Evolutionary conservation across 2,797 vertebrate species (phyloP), one percentile per base, ranked within the genome.

Genomic region (Danio choprae): DNA sequence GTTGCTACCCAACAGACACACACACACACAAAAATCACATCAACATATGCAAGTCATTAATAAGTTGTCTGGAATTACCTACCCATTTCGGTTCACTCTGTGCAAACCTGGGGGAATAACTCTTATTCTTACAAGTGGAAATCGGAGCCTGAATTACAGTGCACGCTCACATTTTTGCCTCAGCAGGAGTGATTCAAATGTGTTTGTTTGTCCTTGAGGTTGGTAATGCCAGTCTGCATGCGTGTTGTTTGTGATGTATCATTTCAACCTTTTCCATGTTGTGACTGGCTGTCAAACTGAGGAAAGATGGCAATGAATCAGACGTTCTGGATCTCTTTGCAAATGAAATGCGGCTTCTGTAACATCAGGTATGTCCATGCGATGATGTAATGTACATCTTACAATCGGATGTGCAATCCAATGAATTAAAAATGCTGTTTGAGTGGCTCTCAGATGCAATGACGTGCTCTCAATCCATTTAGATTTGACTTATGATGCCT

Each of bases 1-100:
- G 69, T 60, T 50, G 10, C 50, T 51, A 65, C 58, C 36, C 65
- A 77, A 55, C 65, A 72, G 18, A 65, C 74, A 77, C 43, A 77
- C 1, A 29, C 29, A 29, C 29, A 29, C 29, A n/a, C n/a, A 20
- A 48, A 77, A 68, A 69, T 78, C 7, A 69, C 44, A 40, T 48
- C n/a, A 68, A 18, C 51, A 69, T 15, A 40, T 77, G 63, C 50
- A 58, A 50, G 69, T 46, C 40, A 73, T 58, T 58, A 56, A 76
- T 69, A 60, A 71, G 51, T 48, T 69, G 29, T 56, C 65, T 41
- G 7, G 15, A 29, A 38, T 77, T 64, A 58, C 29, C 67, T 64
- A 48, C 48, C 46, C 59, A 73, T 67, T 71, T 65, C 4, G 13
- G 50, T 36, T 29, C 11, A 55, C 41, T 60, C 53, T 40, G 48